These are phyloP conservation scores for Nibea coibor DNA, from an alignment of 2,113 vertebrate genomes.

Conservation along the genomic window DNA sequence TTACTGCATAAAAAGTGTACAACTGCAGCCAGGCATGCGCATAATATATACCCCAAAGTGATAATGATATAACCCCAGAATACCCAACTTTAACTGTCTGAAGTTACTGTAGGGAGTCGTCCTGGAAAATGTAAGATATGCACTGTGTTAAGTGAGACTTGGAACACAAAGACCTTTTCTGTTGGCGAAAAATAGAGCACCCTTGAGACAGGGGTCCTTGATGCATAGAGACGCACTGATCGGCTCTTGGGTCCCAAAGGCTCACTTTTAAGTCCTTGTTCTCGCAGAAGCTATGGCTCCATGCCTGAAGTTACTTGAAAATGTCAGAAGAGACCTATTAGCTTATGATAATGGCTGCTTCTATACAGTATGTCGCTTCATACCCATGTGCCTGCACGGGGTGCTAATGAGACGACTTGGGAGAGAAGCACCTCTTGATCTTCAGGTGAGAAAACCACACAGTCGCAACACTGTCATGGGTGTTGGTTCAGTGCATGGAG, in stretches of 20 bases:
- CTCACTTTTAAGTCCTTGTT: conserved; percentile 66
- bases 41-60: conserved; percentile 24
- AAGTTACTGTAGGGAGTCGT: conserved; percentile 27
- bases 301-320: conserved; percentile 60
- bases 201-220: conserved; percentile 71
- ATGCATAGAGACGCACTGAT: conserved; percentile 61
- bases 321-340: conserved; percentile 77
- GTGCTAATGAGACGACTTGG: conserved; percentile 73
- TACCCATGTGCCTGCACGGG: conserved; percentile 43
- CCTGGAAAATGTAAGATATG: conserved; percentile 48
- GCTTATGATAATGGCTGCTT: conserved; percentile 69
- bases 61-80: conserved; percentile 39
- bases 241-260: conserved; percentile 54
- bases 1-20: neutral
- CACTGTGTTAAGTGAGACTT: conserved; percentile 60
- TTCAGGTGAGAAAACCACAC: conserved; percentile 66
- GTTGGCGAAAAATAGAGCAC: conserved; percentile 62
- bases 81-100: conserved; percentile 33
- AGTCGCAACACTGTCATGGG: neutral
- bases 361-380: conserved; percentile 59
- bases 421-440: conserved; percentile 65
- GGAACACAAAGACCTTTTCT: conserved; percentile 67
- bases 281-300: conserved; percentile 53
- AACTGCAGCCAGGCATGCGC: neutral
- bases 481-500: conserved; percentile 39